Percentiles rank a stretch among this genome's conserved stretches.
phyloP scores from a whole-genome alignment of 1,140 invertebrate species.

The Apis cerana region DNA sequence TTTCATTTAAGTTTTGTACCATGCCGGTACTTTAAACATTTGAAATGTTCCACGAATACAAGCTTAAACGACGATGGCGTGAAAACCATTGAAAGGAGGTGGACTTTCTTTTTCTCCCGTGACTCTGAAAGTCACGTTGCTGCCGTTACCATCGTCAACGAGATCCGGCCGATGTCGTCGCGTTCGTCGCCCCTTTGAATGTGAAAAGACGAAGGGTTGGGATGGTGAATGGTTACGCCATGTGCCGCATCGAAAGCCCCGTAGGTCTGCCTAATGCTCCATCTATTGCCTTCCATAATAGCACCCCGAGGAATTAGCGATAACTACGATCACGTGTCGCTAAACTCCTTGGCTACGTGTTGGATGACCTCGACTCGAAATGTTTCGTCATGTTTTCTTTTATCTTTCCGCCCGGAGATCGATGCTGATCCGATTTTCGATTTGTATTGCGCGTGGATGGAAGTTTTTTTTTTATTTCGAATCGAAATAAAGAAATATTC shows the following conservation, averaged over 20 bases:
- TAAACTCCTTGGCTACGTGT: constrained; percentile 60
- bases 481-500: not conserved
- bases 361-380: constrained; percentile 27
- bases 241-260: constrained; percentile 54
- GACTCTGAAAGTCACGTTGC: constrained; percentile 65
- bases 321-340: constrained; percentile 67
- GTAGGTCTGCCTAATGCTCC: constrained; percentile 58
- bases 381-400: not conserved
- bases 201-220: constrained; percentile 57
- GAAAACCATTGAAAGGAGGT: constrained; percentile 46
- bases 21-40: constrained; percentile 9
- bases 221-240: constrained; percentile 53
- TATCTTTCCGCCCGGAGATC: not conserved
- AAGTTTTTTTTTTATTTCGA: no score
- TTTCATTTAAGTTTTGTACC: constrained; percentile 14
- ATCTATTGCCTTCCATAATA: constrained; percentile 63
- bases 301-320: constrained; percentile 67
- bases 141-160: constrained; percentile 70
- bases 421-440: not conserved
- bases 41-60: constrained; percentile 16
- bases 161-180: constrained; percentile 60
- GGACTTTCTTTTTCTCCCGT: constrained; percentile 12
- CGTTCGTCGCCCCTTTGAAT: constrained; percentile 56
- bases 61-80: constrained; percentile 34
- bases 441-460: no score